Percentiles rank a stretch among this genome's conserved stretches.
phyloP scores from a whole-genome alignment of 2,797 vertebrate genomes.

The Chelmon rostratus region DNA sequence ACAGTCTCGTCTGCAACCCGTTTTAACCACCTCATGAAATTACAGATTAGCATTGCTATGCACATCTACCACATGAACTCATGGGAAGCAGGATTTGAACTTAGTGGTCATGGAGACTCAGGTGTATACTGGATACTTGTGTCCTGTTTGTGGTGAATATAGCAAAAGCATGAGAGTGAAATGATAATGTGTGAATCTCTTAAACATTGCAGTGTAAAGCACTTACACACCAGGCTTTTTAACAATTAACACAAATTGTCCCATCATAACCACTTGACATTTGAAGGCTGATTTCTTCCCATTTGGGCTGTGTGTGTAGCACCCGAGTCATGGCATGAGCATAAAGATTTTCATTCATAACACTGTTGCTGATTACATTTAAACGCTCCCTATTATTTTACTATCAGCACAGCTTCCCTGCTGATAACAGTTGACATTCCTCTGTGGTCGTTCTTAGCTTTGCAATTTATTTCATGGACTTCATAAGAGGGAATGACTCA shows the following conservation, averaged over 20 bases:
- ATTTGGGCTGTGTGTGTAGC: slow-evolving; percentile 8
- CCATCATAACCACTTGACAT: neutral
- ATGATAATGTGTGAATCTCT: slow-evolving; percentile 37
- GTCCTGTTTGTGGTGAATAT: slow-evolving; percentile 42
- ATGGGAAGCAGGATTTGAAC: slow-evolving; percentile 53
- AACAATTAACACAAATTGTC: neutral
- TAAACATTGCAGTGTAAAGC: slow-evolving; percentile 18
- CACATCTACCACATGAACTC: slow-evolving; percentile 42
- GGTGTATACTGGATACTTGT: slow-evolving; percentile 47
- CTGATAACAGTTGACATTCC: slow-evolving; percentile 11
- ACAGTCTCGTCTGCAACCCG: slow-evolving; percentile 5
- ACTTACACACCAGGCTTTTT: slow-evolving; percentile 9
- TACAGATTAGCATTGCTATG: slow-evolving; percentile 51
- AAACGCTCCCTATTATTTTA: slow-evolving; percentile 40
- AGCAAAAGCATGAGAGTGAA: slow-evolving; percentile 14
- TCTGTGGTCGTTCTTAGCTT: slow-evolving; percentile 10
- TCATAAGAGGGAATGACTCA: slow-evolving; percentile 77
- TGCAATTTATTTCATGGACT: slow-evolving; percentile 29
- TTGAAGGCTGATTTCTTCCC: slow-evolving; percentile 7
- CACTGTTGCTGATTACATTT: slow-evolving; percentile 22
- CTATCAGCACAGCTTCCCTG: neutral
- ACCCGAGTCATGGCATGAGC: neutral
- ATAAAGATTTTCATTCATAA: slow-evolving; percentile 43
- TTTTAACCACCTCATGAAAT: slow-evolving; percentile 41
- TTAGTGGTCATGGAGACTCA: slow-evolving; percentile 62